phyloP scores from a whole-genome alignment of 2,113 vertebrate species.

The Anhinga rufa region DNA sequence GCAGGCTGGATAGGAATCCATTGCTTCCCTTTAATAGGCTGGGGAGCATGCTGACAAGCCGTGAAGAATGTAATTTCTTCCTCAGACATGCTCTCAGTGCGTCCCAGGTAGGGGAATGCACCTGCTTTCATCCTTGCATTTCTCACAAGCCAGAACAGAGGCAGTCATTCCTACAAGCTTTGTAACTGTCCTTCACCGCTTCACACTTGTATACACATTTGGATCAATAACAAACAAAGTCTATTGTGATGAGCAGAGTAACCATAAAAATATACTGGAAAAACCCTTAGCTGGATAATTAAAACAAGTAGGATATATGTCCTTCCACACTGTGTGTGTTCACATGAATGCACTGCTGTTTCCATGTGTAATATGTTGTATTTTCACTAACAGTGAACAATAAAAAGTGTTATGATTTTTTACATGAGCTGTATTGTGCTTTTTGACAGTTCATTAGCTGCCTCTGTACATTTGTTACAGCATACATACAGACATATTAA shows the following conservation, averaged over 20 bases:
- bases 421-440: background rate
- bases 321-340: background rate
- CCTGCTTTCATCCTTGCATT: background rate
- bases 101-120: background rate
- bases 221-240: background rate
- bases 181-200: background rate
- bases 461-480: background rate
- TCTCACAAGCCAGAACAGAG: background rate
- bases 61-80: background rate
- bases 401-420: conserved; percentile 62
- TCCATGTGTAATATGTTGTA: conserved; percentile 3
- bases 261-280: background rate
- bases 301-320: background rate
- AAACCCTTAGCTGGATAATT: background rate
- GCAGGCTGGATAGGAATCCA: background rate
- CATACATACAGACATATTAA: accelerated
- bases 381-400: conserved; percentile 51
- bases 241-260: background rate
- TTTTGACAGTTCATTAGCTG: background rate
- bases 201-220: background rate
- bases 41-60: background rate
- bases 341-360: background rate
- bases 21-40: background rate
- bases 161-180: background rate
- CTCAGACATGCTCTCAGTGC: background rate